Base-by-base conservation (phyloP, 2,888 invertebrate genomes). In the Orchestes rusci region DNA sequence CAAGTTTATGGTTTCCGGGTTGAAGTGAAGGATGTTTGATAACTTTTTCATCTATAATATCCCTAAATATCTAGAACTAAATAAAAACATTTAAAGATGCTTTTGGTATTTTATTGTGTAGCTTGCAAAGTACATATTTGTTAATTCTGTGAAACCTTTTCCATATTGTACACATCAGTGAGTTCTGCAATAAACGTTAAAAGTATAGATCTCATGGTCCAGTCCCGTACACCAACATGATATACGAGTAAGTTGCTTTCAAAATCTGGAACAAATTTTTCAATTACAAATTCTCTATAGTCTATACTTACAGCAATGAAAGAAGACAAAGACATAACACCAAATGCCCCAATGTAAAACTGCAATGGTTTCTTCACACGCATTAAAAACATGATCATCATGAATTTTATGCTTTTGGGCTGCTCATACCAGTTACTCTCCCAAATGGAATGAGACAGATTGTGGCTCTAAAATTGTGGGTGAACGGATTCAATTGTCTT, bases 351-450 rank as follows among this genome's bases (percentile, higher is more conserved):
- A 33, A 49, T 41, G 7, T 31, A 15, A 5, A 45, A 29, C 31
- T 37, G 33, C 4, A 49, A 20, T 4, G 44, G 15, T 19, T 29
- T 45, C 27, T 49, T 37, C 3, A 28, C 12, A 17, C 45, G 28
- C 39, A 42, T 20, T 13, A 49, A 42, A 34, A 49, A 45, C 2
- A 45, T 42, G 10, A 28, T 13, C 38, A 49, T 45, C 49, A 49
- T 49, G 13, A 17, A 39, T 34, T 42, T 49, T 4, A 49, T 45
- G 16, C 15, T n/a, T 1, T 33, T 28, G 5, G 45, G 8, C 35
- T 49, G 37, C 12, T 42, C 45, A 13, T 42, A 49, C 49, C 49
- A 49, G 16, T 23, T 29, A 15, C 45, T 41, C 19, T 45, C 34
- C 49, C 49, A 49, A 15, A 45, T 18, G 3, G 45, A 13, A 16